Evolutionary conservation across 37 sponge, comb jelly and placozoan species (phyloP).

Genomic region (Tethya wilhelma): DNA sequence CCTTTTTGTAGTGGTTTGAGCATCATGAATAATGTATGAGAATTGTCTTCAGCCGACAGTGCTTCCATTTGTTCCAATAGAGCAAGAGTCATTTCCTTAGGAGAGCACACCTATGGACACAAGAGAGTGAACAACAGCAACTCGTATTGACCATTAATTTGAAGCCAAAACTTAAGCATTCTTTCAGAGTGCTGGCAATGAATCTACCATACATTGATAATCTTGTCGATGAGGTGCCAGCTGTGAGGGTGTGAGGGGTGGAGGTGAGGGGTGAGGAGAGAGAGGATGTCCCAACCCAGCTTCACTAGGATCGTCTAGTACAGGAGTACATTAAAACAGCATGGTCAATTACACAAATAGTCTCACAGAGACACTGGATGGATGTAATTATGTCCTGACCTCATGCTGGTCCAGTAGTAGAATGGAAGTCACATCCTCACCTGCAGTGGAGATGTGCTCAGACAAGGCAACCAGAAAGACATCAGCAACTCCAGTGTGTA

Average conservation of each 20-base stretch:
- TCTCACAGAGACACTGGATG: not conserved
- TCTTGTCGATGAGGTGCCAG: conserved; percentile 28
- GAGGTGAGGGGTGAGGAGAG: conserved; percentile 38
- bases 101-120: conserved; percentile 37
- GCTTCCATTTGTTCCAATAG: conserved; percentile 67
- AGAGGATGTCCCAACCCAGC: conserved; percentile 57
- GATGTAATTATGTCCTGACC: not conserved
- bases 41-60: not conserved
- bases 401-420: conserved; percentile 25
- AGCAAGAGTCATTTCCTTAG: conserved; percentile 77
- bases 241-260: not conserved
- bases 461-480: conserved; percentile 27
- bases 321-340: not conserved
- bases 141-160: not conserved
- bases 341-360: too few species aligned
- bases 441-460: not conserved
- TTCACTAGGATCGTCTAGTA: conserved; percentile 17
- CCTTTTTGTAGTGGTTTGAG: conserved; percentile 43
- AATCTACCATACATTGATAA: not conserved
- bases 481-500: conserved; percentile 20
- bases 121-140: too few species aligned
- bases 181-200: not conserved
- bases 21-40: conserved; percentile 18
- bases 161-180: not conserved
- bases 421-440: not conserved